These are phyloP conservation scores for Cinara cedri DNA, from an alignment of 2,888 invertebrate genomes.

Conservation along the genomic window DNA sequence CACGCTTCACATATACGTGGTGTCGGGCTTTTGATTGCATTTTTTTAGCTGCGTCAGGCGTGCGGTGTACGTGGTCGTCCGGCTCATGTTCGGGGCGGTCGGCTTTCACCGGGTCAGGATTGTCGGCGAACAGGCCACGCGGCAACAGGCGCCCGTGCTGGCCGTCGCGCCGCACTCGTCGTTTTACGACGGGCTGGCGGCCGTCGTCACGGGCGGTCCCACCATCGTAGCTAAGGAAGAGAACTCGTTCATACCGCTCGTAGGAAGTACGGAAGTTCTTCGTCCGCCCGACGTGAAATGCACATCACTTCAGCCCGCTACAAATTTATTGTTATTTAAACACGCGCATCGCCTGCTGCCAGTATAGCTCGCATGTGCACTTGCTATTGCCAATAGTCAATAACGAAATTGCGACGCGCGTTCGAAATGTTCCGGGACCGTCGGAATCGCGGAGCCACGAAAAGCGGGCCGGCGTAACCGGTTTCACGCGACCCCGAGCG, in stretches of 20 bases:
- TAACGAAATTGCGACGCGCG: no score
- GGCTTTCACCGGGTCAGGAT: constrained; percentile 82
- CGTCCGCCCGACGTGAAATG: constrained; percentile 58
- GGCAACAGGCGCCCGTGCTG: constrained; percentile 81
- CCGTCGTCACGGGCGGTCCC: constrained; percentile 81
- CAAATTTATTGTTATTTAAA: no score
- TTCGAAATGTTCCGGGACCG: no score
- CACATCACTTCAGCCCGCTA: no score
- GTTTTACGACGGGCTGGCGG: constrained; percentile 86
- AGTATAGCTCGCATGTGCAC: no score
- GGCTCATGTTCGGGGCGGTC: constrained; percentile 77
- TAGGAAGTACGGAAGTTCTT: constrained; percentile 76
- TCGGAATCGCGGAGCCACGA: no score
- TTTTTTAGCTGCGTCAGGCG: constrained; percentile 32
- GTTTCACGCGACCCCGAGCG: no score
- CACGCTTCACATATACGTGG: constrained; percentile 14
- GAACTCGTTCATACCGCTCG: constrained; percentile 79
- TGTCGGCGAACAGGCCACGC: constrained; percentile 71
- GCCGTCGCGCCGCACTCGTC: constrained; percentile 90
- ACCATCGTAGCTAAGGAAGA: constrained; percentile 90
- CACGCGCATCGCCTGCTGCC: no score
- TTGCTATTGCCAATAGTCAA: no score
- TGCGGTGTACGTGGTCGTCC: constrained; percentile 73
- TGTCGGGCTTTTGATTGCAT: constrained; percentile 40
- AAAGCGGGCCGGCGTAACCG: no score